phyloP scores from a whole-genome alignment of 2,797 vertebrate genomes.

The Pygocentrus nattereri region DNA sequence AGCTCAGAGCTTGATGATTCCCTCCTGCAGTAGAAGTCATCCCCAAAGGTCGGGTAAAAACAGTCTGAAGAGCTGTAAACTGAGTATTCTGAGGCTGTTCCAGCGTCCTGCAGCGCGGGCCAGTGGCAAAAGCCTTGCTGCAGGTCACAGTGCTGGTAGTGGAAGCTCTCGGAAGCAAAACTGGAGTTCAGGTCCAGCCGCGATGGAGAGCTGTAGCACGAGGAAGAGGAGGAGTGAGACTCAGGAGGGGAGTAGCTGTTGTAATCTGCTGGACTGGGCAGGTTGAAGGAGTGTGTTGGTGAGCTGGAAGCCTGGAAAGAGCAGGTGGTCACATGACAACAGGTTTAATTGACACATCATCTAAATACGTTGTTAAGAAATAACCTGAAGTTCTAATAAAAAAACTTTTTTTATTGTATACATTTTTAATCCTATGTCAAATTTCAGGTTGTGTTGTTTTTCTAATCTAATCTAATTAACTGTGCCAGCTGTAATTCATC shows the following conservation, averaged over 20 bases:
- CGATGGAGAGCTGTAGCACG: slow-evolving; percentile 81
- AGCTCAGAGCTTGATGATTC: slow-evolving; percentile 83
- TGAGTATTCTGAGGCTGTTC: slow-evolving; percentile 67
- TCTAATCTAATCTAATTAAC: too few relatives aligned
- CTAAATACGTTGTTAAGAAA: not conserved
- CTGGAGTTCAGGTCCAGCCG: slow-evolving; percentile 78
- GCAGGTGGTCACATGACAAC: not conserved
- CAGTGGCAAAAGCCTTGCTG: slow-evolving; percentile 76
- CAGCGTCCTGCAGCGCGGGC: slow-evolving; percentile 68
- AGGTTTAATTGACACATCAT: not conserved
- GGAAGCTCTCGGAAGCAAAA: slow-evolving; percentile 72
- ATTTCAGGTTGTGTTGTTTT: too few relatives aligned
- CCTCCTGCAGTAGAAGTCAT: slow-evolving; percentile 81
- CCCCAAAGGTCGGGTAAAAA: slow-evolving; percentile 66
- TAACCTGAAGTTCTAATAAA: too few relatives aligned
- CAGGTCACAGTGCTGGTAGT: slow-evolving; percentile 74
- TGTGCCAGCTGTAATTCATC: too few relatives aligned
- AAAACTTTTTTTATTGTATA: too few relatives aligned
- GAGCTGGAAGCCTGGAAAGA: slow-evolving; percentile 80
- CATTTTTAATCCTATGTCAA: too few relatives aligned
- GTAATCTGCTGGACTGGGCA: slow-evolving; percentile 80
- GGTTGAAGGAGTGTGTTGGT: slow-evolving; percentile 77
- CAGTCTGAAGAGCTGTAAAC: slow-evolving; percentile 80
- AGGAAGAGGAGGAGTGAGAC: slow-evolving; percentile 80
- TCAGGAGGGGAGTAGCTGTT: slow-evolving; percentile 85